Percentiles rank a stretch among this genome's conserved stretches.
phyloP scores from a whole-genome alignment of 2,113 vertebrate species.

The Syngnathus floridae region DNA sequence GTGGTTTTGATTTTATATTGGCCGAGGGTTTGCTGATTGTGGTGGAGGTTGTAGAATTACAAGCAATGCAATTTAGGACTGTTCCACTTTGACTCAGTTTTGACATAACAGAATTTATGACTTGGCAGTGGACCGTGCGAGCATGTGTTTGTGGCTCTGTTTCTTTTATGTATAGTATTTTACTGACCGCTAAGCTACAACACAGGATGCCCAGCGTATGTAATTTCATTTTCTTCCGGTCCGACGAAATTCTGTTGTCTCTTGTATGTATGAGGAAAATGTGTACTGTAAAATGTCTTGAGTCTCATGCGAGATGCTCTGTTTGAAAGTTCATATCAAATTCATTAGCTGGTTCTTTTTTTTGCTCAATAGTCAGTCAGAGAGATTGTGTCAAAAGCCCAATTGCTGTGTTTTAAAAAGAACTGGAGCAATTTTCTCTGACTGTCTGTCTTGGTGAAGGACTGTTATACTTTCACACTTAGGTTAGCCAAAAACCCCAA shows the following conservation, averaged over 20 bases:
- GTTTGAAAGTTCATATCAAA: not conserved
- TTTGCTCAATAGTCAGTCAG: not conserved
- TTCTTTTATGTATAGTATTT: constrained; percentile 2
- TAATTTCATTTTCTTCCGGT: not conserved
- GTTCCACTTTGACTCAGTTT: not conserved
- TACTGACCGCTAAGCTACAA: not conserved
- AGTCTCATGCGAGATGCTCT: not conserved
- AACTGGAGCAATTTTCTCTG: not conserved
- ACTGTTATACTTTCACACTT: constrained; percentile 24
- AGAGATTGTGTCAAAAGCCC: not conserved
- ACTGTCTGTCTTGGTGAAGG: constrained; percentile 11
- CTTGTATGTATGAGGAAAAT: not conserved
- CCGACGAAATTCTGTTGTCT: not conserved
- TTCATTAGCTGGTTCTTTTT: not conserved
- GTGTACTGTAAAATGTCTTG: not conserved
- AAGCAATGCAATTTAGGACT: constrained; percentile 1
- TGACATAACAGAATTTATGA: not conserved
- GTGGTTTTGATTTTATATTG: constrained; percentile 5
- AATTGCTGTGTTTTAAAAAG: not conserved
- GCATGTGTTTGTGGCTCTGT: not conserved
- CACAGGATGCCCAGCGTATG: not conserved
- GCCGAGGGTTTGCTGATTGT: not conserved
- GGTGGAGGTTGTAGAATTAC: constrained; percentile 1
- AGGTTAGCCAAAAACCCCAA: constrained; percentile 22
- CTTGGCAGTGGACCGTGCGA: not conserved